phyloP scores from a whole-genome alignment of 2,113 vertebrate species.

The Hydrochoerus hydrochaeris region DNA sequence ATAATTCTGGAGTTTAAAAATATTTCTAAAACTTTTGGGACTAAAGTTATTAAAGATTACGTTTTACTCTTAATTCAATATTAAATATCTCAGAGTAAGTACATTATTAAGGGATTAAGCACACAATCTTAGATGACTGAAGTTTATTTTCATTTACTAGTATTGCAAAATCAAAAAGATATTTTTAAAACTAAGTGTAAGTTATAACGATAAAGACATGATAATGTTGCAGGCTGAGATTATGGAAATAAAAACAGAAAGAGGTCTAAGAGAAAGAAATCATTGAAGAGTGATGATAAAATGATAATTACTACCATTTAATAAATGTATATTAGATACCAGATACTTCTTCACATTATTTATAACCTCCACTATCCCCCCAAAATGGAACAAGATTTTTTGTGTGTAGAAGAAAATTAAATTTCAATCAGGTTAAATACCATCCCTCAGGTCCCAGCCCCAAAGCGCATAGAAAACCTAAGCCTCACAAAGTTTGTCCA shows the following conservation, averaged over 20 bases:
- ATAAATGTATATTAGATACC: neutral
- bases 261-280: neutral
- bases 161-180: neutral
- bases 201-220: neutral
- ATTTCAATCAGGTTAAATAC: neutral
- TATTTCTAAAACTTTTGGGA: neutral
- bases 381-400: neutral
- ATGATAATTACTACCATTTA: neutral
- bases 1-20: neutral
- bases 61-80: neutral
- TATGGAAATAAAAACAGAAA: neutral
- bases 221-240: neutral
- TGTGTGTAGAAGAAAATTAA: neutral
- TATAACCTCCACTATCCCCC: neutral
- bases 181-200: neutral
- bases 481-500: neutral
- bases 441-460: rapidly evolving
- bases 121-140: neutral
- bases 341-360: neutral
- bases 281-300: neutral
- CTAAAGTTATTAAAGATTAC: neutral
- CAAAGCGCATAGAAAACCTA: neutral
- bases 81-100: neutral
- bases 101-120: neutral
- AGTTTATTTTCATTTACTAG: neutral